phyloP scores from a whole-genome alignment of 2,888 invertebrate species.

The Ctena decussata region DNA sequence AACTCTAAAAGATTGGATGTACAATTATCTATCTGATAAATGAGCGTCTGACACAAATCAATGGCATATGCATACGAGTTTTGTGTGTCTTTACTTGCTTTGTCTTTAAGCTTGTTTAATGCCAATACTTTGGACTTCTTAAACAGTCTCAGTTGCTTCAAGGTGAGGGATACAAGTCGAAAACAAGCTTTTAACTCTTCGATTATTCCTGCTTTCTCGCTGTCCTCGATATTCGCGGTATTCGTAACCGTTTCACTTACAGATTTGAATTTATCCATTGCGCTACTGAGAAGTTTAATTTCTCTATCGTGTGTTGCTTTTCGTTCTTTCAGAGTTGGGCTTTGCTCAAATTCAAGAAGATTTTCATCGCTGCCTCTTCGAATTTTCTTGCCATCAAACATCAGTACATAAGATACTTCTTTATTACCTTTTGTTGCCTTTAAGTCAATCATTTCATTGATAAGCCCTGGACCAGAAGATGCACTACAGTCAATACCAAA shows the following conservation, averaged over 20 bases:
- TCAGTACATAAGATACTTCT: slow-evolving; percentile 11
- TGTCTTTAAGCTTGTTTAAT: slow-evolving; percentile 22
- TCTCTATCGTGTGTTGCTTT: neutral
- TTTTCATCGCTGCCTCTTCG: slow-evolving; percentile 18
- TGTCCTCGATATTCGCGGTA: neutral
- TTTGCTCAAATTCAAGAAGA: slow-evolving; percentile 13
- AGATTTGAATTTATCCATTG: neutral
- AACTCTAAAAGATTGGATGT: neutral
- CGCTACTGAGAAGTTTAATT: neutral
- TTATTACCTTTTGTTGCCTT: neutral
- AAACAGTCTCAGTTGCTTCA: neutral
- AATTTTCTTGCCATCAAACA: slow-evolving; percentile 27
- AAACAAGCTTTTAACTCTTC: neutral
- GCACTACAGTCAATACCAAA: neutral
- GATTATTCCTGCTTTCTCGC: neutral
- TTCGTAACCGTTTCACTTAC: neutral
- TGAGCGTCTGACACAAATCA: slow-evolving; percentile 7
- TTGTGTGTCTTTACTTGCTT: neutral
- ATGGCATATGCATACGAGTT: slow-evolving; percentile 12
- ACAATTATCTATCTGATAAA: slow-evolving; percentile 7
- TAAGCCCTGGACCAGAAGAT: slow-evolving; percentile 3
- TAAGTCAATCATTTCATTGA: slow-evolving; percentile 13
- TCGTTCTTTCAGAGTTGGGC: slow-evolving; percentile 5
- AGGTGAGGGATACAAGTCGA: neutral
- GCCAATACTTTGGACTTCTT: neutral